Base-by-base conservation (phyloP, 2,888 invertebrate genomes). In the Rambutsinella grinnellia region DNA sequence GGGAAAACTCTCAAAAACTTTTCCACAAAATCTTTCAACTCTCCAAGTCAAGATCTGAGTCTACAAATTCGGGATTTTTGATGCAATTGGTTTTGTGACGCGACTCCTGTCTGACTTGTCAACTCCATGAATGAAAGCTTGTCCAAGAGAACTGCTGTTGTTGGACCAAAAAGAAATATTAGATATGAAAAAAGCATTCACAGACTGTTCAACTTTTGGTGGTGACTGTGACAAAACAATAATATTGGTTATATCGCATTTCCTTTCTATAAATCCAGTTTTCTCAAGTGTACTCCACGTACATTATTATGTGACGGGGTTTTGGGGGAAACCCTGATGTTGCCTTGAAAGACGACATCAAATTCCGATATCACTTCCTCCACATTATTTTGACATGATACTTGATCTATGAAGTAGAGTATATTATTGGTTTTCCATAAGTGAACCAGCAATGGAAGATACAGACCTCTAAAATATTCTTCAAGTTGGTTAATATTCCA, bases 21-120 rank as follows among this genome's bases (percentile, higher is more conserved):
- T n/a, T n/a, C n/a, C n/a, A n/a, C n/a, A n/a, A n/a, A n/a, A n/a
- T n/a, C n/a, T n/a, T n/a, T n/a, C n/a, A n/a, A n/a, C n/a, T n/a
- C n/a, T n/a, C n/a, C n/a, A n/a, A n/a, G n/a, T n/a, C n/a, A n/a
- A n/a, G n/a, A n/a, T n/a, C n/a, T n/a, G n/a, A n/a, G n/a, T n/a
- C n/a, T n/a, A n/a, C n/a, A n/a, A n/a, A n/a, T n/a, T n/a, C n/a
- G n/a, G n/a, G n/a, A n/a, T n/a, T n/a, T n/a, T n/a, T n/a, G n/a
- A n/a, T n/a, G n/a, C n/a, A n/a, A n/a, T n/a, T n/a, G n/a, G n/a
- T n/a, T n/a, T n/a, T n/a, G n/a, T n/a, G n/a, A n/a, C n/a, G n/a
- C n/a, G n/a, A n/a, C n/a, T n/a, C n/a, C n/a, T n/a, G n/a, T n/a
- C 46, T 70, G 62, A 62, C 71, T 71, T 71, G 71, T 71, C 71